Evolutionary conservation across 2,888 invertebrate genomes (phyloP).

Genomic region (Alloscopus bannaensis): DNA sequence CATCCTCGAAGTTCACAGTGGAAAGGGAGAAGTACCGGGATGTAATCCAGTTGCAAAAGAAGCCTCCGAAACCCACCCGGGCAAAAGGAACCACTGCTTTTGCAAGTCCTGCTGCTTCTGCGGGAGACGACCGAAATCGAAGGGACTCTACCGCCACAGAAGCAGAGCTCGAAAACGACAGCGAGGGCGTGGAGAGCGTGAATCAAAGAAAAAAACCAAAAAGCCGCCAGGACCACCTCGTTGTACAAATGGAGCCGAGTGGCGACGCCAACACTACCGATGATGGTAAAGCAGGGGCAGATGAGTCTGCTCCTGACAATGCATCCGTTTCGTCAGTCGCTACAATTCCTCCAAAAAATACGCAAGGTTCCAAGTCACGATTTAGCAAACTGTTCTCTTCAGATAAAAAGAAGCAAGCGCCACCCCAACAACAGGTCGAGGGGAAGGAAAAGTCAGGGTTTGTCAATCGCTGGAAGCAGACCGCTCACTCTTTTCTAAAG

Average conservation of each 20-base stretch:
- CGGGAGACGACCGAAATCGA: background rate
- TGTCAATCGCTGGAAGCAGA: constrained; percentile 49
- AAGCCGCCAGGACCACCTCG: background rate
- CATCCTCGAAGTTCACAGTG: constrained; percentile 14
- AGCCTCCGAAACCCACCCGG: constrained; percentile 30
- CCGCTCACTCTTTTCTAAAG: constrained; percentile 47
- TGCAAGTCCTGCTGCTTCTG: background rate
- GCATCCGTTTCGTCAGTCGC: constrained; percentile 28
- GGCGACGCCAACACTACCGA: background rate
- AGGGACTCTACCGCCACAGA: background rate
- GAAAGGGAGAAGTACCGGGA: constrained; percentile 35
- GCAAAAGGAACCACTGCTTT: background rate
- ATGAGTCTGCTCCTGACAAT: constrained; percentile 16
- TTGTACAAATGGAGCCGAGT: constrained; percentile 2
- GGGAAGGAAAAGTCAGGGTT: constrained; percentile 20
- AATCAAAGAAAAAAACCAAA: background rate
- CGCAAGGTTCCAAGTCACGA: constrained; percentile 22
- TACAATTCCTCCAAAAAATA: background rate
- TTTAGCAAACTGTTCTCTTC: constrained; percentile 51
- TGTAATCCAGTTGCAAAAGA: background rate
- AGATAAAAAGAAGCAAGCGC: background rate
- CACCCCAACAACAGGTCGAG: background rate
- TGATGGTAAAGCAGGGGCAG: background rate
- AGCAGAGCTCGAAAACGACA: background rate
- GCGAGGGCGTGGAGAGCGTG: background rate